These are phyloP conservation scores for Trichomalopsis sarcophagae DNA, from an alignment of 1,140 invertebrate species.

Conservation along the genomic window DNA sequence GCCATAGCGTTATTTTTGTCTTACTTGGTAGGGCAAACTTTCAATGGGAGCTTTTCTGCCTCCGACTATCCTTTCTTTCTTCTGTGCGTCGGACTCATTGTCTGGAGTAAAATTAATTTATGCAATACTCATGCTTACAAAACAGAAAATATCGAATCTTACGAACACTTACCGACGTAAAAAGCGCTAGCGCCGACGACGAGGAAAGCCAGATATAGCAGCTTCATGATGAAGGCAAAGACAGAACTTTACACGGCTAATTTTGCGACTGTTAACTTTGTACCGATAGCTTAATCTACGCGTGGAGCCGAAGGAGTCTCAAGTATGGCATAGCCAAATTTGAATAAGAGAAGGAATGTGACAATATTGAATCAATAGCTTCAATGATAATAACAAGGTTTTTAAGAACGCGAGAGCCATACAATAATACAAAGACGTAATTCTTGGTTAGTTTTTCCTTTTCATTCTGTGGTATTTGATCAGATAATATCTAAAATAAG, in stretches of 20 bases:
- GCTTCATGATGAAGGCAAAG: not conserved
- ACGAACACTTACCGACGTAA: not conserved
- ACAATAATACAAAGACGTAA: too few species aligned
- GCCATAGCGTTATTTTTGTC: not conserved
- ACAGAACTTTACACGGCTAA: not conserved
- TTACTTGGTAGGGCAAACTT: conserved; percentile 17
- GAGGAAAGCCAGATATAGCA: not conserved
- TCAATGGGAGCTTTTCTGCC: conserved; percentile 2
- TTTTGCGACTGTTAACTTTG: too few species aligned
- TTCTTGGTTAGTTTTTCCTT: too few species aligned
- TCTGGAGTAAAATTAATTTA: not conserved
- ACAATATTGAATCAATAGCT: not conserved
- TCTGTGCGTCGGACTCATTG: not conserved
- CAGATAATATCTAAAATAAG: not conserved
- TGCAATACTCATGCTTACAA: not conserved
- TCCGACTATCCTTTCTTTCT: conserved; percentile 21
- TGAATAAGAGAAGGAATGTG: too few species aligned
- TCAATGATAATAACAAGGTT: not conserved
- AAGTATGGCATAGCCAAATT: not conserved
- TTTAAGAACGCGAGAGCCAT: not conserved
- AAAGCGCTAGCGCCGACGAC: not conserved
- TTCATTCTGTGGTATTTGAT: not conserved
- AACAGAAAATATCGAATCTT: not conserved
- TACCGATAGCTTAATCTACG: not conserved
- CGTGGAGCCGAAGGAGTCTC: not conserved